phyloP scores from a whole-genome alignment of 2,113 vertebrate genomes.

The Helogale parvula region DNA sequence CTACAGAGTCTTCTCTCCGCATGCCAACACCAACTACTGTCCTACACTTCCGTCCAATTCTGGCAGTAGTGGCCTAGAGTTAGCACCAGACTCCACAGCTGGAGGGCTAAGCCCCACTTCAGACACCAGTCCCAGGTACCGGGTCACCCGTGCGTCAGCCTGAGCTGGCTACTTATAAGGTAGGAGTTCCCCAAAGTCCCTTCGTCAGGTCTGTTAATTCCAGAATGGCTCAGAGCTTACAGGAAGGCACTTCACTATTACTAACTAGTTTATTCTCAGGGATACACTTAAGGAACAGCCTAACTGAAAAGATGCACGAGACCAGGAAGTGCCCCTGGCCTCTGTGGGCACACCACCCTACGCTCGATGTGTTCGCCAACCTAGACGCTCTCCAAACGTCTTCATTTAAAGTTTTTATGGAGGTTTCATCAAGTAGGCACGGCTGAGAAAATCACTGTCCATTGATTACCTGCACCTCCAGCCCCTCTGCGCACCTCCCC shows the following conservation, averaged over 20 bases:
- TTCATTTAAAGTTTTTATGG: not conserved
- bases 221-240: not conserved
- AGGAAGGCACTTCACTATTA: not conserved
- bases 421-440: not conserved
- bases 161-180: not conserved
- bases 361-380: not conserved
- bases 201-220: not conserved
- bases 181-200: not conserved
- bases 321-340: not conserved
- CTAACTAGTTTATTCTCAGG: not conserved
- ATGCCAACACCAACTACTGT: not conserved
- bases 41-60: not conserved
- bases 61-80: not conserved
- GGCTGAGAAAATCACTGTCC: not conserved
- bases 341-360: not conserved
- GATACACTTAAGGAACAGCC: not conserved
- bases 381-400: not conserved
- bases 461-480: not conserved
- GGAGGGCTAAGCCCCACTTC: not conserved
- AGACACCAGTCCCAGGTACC: not conserved
- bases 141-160: not conserved
- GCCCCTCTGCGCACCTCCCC: not conserved
- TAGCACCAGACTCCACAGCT: not conserved
- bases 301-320: not conserved
- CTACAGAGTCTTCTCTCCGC: not conserved